Base-by-base conservation (phyloP, 2,888 invertebrate genomes). In the Charanyca ferruginea region DNA sequence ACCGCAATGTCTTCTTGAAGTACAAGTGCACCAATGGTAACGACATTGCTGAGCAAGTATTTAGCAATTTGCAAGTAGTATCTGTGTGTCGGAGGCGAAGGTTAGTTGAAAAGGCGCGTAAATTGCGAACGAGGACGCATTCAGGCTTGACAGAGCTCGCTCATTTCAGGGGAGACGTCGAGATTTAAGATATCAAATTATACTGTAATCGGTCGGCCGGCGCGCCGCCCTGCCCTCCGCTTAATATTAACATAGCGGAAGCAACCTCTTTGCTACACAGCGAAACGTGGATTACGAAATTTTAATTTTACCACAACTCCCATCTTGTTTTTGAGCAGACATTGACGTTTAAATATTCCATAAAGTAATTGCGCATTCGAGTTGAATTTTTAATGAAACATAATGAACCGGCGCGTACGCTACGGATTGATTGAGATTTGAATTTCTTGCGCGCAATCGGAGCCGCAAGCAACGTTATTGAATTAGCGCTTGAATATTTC, bases 181-280 rank as follows among this genome's bases (percentile, higher is more conserved):
- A 90, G 91, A 91, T 93, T 93, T 93, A 91, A 93, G 91, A 93
- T 93, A 93, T 94, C 91, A 93, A 91, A 93, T 94, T 93, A 93
- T 92, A 87, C 91, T 88, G 90, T 93, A 94, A 94, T 93, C 91
- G 91, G 89, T 88, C 87, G 86, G 85, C 89, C 88, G 86, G 83
- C 86, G 83, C 86, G 81, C 87, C 75, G 83, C 78, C 85, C 87
- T 86, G 72, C 83, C 81, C 80, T 45, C 71, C 84, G 87, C 89
- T 92, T 88, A 93, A 92, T 91, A 94, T 94, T 93, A 92, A 92
- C 93, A 91, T 89, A 87, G 90, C 91, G 91, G 90, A 91, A 90
- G 87, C 88, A 85, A 90, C 91, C 90, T 88, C 91, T 91, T 91
- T 88, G 87, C 90, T 86, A 87, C 87, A 84, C 85, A 85, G 87